Percentiles rank a stretch among this genome's conserved stretches.
phyloP scores from a whole-genome alignment of 2,113 vertebrate genomes.

The Mesembrinibis cayennensis region DNA sequence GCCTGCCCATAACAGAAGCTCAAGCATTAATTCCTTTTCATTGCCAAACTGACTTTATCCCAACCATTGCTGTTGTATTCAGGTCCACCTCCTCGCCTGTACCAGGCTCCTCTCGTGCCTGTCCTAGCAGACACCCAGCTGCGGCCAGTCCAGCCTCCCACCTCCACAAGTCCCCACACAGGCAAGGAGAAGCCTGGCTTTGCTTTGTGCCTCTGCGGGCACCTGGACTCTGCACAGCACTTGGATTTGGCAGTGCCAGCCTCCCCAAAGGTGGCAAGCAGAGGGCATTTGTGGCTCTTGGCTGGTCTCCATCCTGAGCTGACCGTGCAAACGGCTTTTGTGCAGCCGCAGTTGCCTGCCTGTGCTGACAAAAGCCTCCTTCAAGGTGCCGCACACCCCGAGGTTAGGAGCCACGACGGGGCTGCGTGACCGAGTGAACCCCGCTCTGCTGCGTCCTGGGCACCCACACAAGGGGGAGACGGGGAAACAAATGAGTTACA shows the following conservation, averaged over 20 bases:
- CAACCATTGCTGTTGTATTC: accelerated
- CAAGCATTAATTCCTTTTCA: not conserved
- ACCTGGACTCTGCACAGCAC: accelerated
- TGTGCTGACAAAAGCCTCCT: not conserved
- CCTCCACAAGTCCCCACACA: accelerated
- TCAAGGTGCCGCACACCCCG: not conserved
- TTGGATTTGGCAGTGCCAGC: accelerated
- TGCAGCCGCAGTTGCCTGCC: not conserved
- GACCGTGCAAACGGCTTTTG: not conserved
- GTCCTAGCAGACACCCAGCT: not conserved
- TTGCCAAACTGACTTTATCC: not conserved
- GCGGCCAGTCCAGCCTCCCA: not conserved
- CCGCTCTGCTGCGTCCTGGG: accelerated
- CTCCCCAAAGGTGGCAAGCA: accelerated
- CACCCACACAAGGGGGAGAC: not conserved
- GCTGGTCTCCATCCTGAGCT: not conserved
- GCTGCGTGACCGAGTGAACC: not conserved
- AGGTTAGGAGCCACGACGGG: not conserved
- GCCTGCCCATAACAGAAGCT: not conserved
- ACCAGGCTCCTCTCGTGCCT: accelerated
- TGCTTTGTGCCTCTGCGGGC: accelerated
- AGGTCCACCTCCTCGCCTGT: not conserved
- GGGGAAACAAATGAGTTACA: not conserved
- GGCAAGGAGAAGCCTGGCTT: not conserved
- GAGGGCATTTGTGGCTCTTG: not conserved